phyloP scores from a whole-genome alignment of 2,797 vertebrate genomes.

The Myripristis jacobus region DNA sequence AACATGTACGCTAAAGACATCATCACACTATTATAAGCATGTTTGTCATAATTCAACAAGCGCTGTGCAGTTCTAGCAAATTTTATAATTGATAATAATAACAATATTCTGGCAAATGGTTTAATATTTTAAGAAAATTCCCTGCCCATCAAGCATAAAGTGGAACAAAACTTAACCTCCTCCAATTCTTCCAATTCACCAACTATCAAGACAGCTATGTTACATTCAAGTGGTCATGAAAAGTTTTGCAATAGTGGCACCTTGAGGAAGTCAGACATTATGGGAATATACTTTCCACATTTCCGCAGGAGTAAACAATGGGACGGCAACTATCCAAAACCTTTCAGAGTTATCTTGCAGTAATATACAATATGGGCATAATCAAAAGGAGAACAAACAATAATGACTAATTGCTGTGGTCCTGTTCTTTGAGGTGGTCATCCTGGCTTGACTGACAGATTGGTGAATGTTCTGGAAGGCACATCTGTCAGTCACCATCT shows the following conservation, averaged over 20 bases:
- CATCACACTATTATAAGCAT: background rate
- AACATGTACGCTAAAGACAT: background rate
- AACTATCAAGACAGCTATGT: background rate
- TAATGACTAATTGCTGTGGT: background rate
- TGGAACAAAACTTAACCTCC: constrained; percentile 16
- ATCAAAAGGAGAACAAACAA: constrained; percentile 5
- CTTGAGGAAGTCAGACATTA: constrained; percentile 43
- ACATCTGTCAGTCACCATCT: constrained; percentile 49
- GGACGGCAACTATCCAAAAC: background rate
- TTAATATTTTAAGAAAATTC: background rate
- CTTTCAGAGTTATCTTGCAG: background rate
- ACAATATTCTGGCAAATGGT: too few relatives aligned
- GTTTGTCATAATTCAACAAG: too few relatives aligned
- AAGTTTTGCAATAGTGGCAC: constrained; percentile 44
- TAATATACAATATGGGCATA: background rate
- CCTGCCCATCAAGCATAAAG: background rate
- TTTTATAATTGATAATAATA: too few relatives aligned
- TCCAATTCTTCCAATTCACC: background rate
- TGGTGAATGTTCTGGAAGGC: constrained; percentile 59
- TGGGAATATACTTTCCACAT: background rate
- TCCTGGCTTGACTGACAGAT: constrained; percentile 38
- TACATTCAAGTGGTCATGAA: constrained; percentile 19
- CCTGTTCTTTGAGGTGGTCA: background rate
- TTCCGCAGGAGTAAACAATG: background rate
- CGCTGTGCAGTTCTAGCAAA: too few relatives aligned